Conservation (phyloP, 2,113 vertebrate genomes). For the Tachuris rubrigastra region DNA sequence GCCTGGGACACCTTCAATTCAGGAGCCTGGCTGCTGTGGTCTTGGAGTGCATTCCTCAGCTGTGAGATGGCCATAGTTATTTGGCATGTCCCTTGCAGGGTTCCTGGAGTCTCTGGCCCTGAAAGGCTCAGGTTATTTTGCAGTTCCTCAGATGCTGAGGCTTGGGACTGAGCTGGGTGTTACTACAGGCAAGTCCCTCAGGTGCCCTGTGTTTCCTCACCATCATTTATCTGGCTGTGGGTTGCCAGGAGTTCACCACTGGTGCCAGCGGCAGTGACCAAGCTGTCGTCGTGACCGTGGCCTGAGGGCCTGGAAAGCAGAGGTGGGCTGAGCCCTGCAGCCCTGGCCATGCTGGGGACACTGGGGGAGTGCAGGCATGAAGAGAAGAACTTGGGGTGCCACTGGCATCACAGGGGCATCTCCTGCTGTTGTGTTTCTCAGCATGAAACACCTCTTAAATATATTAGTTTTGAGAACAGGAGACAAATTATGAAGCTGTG, state of each 20-base stretch:
- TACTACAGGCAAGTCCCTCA: neutral
- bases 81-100: neutral
- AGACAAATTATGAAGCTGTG: neutral
- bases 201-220: neutral
- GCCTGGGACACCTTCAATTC: rapidly evolving
- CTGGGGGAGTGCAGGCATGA: neutral
- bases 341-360: neutral
- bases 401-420: neutral
- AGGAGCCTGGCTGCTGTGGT: rapidly evolving
- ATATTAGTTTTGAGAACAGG: neutral
- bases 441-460: neutral
- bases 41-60: neutral
- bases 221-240: neutral
- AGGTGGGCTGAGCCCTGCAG: neutral
- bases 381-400: neutral
- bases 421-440: neutral
- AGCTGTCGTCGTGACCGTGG: neutral
- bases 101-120: neutral
- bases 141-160: neutral
- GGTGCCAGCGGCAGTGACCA: neutral
- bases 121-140: rapidly evolving
- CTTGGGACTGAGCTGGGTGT: neutral
- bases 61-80: neutral
- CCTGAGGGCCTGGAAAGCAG: neutral
- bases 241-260: neutral